phyloP scores from a whole-genome alignment of 2,113 vertebrate species.

The Stictonetta naevosa region DNA sequence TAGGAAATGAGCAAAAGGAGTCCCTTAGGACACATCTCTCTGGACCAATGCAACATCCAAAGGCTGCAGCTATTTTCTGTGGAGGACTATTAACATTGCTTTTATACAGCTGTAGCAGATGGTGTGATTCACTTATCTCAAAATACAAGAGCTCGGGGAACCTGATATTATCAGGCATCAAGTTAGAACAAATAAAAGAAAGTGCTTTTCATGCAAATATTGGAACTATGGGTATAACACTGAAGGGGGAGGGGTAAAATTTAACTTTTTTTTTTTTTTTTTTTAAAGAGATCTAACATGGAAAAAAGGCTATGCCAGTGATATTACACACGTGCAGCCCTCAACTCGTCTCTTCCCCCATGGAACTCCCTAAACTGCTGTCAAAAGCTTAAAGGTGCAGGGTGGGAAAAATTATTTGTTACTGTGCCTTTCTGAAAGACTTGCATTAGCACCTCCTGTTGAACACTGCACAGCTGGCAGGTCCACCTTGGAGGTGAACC shows the following conservation, averaged over 20 bases:
- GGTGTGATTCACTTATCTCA: constrained; percentile 67
- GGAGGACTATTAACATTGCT: constrained; percentile 30
- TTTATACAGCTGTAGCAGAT: constrained; percentile 67
- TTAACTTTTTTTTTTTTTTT: too few species aligned
- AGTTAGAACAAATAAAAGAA: constrained; percentile 43
- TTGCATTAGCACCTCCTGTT: neutral
- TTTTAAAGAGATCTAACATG: neutral
- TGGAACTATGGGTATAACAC: neutral
- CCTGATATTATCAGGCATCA: constrained; percentile 40
- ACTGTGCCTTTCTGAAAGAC: neutral
- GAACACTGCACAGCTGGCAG: neutral
- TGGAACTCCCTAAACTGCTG: neutral
- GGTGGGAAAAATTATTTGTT: neutral
- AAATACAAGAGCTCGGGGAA: constrained; percentile 61
- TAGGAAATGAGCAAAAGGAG: constrained; percentile 22
- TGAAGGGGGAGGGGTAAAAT: neutral
- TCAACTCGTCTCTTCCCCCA: neutral
- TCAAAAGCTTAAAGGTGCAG: neutral
- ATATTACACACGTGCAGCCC: neutral
- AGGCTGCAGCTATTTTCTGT: constrained; percentile 48
- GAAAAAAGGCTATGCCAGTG: neutral
- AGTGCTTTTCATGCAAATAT: constrained; percentile 44
- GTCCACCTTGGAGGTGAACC: neutral
- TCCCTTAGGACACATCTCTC: constrained; percentile 15
- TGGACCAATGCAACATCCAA: neutral